A percentile compares a stretch with the other conserved stretches of the same genome.
Evolutionary conservation across 2,113 vertebrate species (phyloP).

Genomic region (Formicarius rufipectus): DNA sequence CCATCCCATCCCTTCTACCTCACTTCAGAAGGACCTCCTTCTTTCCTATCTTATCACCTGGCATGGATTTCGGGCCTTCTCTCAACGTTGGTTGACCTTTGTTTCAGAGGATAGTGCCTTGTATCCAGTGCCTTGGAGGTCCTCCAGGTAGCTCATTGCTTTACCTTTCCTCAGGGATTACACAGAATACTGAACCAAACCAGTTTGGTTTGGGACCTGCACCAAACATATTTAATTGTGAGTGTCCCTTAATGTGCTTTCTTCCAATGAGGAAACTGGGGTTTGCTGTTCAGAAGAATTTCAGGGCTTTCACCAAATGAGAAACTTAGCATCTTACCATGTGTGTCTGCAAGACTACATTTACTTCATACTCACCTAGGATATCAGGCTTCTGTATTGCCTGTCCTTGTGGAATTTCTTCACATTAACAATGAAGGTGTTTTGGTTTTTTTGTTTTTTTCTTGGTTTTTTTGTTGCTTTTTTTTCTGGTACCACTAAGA

Average conservation of each 20-base stretch:
- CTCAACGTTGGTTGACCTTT: neutral
- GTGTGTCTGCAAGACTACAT: neutral
- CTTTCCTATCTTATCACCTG: neutral
- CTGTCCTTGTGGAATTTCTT: neutral
- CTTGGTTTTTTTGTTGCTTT: too few relatives aligned
- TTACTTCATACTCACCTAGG: neutral
- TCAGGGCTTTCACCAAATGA: neutral
- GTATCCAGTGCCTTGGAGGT: neutral
- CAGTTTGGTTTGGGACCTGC: neutral
- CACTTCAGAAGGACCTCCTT: neutral
- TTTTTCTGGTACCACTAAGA: neutral
- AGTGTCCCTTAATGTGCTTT: neutral
- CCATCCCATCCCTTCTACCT: neutral
- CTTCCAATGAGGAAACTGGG: neutral
- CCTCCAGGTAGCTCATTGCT: neutral
- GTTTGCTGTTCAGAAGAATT: neutral
- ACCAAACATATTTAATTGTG: neutral
- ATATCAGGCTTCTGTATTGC: neutral
- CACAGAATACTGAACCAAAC: neutral
- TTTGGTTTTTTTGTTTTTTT: too few relatives aligned
- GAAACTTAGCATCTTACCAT: neutral
- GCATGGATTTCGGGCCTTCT: neutral
- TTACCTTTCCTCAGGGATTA: neutral
- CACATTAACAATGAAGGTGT: neutral
- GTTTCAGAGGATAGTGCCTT: neutral